phyloP scores from a whole-genome alignment of 2,888 invertebrate genomes.

The Endomychus coccineus region DNA sequence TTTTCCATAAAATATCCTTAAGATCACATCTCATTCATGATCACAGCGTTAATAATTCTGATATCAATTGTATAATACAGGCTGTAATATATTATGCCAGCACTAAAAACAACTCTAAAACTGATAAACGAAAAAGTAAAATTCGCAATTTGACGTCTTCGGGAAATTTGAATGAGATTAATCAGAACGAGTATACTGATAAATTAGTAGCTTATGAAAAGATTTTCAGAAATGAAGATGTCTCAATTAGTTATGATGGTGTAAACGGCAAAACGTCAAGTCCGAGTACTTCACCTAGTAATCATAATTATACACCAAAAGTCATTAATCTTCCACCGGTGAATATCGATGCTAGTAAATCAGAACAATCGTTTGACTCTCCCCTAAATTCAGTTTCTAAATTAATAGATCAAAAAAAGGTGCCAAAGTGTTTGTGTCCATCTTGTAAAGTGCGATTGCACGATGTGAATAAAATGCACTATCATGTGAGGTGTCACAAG shows the following conservation, averaged over 20 bases:
- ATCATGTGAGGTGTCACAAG: slow-evolving; percentile 51
- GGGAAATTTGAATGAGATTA: too few species aligned
- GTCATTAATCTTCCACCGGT: too few species aligned
- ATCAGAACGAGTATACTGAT: too few species aligned
- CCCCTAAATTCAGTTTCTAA: too few species aligned
- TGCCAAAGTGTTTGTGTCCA: slow-evolving; percentile 47
- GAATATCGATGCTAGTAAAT: too few species aligned
- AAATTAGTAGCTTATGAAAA: too few species aligned
- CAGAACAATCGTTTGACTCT: too few species aligned
- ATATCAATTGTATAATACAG: slow-evolving; percentile 53
- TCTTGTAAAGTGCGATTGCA: slow-evolving; percentile 53
- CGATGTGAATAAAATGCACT: slow-evolving; percentile 52
- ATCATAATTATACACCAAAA: too few species aligned
- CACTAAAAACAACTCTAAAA: slow-evolving; percentile 22
- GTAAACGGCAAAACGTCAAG: background rate
- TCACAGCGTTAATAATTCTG: slow-evolving; percentile 58
- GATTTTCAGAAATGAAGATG: too few species aligned
- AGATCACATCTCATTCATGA: slow-evolving; percentile 59
- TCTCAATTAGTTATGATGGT: background rate
- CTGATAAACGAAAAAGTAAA: background rate
- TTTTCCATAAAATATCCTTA: slow-evolving; percentile 56
- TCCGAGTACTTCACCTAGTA: too few species aligned
- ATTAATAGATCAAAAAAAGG: slow-evolving; percentile 11
- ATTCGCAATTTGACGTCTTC: background rate
- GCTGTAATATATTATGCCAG: slow-evolving; percentile 44